A percentile compares a stretch with the other conserved stretches of the same genome.
These are phyloP conservation scores for Neopipo cinnamomea DNA, from an alignment of 2,113 vertebrate genomes.

Conservation along the genomic window DNA sequence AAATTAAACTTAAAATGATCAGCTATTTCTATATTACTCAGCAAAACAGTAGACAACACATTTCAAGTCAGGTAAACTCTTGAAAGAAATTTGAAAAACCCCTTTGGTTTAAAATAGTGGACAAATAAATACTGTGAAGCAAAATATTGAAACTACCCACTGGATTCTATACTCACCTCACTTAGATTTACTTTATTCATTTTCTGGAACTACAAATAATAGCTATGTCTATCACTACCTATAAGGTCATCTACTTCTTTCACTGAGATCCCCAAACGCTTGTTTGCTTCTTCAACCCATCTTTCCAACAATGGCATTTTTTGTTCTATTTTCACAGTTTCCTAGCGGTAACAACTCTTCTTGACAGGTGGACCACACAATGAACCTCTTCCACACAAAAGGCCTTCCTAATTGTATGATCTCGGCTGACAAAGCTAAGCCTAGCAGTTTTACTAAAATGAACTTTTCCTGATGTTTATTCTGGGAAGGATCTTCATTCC, in stretches of 20 bases:
- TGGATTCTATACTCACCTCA: neutral
- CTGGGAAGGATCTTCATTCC: neutral
- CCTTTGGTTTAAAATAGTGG: neutral
- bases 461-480: neutral
- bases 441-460: neutral
- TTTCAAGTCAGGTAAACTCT: neutral
- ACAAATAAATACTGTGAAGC: neutral
- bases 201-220: neutral
- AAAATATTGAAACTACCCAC: neutral
- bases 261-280: neutral
- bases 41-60: neutral
- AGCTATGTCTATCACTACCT: neutral
- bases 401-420: neutral
- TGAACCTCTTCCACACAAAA: neutral
- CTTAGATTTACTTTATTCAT: neutral
- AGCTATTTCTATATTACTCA: neutral
- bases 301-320: neutral
- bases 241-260: neutral
- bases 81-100: neutral
- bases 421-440: neutral
- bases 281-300: neutral
- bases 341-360: neutral
- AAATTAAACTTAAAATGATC: neutral
- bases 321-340: neutral
- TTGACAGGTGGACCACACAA: neutral